These are phyloP conservation scores for Acromyrmex heyeri DNA, from an alignment of 1,140 invertebrate genomes.

Conservation along the genomic window DNA sequence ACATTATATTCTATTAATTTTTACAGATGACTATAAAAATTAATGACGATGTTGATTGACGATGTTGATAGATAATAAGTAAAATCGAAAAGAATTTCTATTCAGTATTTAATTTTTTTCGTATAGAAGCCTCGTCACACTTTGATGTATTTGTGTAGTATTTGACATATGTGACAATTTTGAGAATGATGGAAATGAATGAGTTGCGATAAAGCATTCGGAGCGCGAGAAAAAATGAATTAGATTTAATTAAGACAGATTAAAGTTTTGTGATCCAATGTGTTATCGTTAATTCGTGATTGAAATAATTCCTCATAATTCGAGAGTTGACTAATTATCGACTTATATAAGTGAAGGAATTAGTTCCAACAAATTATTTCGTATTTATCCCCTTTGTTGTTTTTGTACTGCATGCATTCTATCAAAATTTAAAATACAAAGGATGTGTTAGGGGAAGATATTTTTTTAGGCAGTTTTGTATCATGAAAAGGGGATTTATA, in stretches of 20 bases:
- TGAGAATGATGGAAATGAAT: conserved; percentile 10
- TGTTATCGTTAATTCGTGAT: conserved; percentile 1
- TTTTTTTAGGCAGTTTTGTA: not conserved
- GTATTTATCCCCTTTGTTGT: not conserved
- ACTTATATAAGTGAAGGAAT: not conserved
- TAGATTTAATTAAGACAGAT: conserved; percentile 40
- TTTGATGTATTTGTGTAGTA: conserved; percentile 34
- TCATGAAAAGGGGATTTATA: not conserved
- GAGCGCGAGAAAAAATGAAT: conserved; percentile 8
- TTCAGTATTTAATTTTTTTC: conserved; percentile 53
- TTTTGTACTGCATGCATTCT: not conserved
- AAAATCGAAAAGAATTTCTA: conserved; percentile 26
- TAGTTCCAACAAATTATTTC: not conserved
- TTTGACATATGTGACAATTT: conserved; percentile 7
- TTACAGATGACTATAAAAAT: conserved; percentile 24
- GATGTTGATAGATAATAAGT: conserved; percentile 2
- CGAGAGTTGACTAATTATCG: not conserved
- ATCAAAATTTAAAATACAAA: conserved; percentile 5
- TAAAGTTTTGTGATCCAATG: conserved; percentile 1
- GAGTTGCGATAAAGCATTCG: not conserved
- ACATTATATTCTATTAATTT: conserved; percentile 20
- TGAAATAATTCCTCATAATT: not conserved
- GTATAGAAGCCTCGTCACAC: not conserved
- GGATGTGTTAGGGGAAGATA: not conserved
- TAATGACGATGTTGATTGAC: conserved; percentile 20